phyloP scores from a whole-genome alignment of 2,888 invertebrate species.

The Leptinotarsa rubiginosa region DNA sequence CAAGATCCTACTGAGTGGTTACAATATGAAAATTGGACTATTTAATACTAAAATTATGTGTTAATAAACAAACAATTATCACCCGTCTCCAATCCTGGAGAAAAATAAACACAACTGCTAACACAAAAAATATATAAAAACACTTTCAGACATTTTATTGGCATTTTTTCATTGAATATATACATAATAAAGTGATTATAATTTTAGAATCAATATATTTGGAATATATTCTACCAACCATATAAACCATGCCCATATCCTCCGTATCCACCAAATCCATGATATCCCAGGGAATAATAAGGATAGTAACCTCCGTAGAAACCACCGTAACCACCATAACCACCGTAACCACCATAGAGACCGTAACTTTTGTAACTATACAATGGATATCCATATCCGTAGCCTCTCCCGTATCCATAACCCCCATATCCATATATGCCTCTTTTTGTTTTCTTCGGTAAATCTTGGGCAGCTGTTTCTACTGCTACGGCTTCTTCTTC shows the following conservation, averaged over 20 bases:
- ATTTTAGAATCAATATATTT: background rate
- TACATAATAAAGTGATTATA: slow-evolving; percentile 9
- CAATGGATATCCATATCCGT: slow-evolving; percentile 29
- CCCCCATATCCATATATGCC: slow-evolving; percentile 38
- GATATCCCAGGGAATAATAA: slow-evolving; percentile 8
- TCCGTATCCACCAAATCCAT: slow-evolving; percentile 32
- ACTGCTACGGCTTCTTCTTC: slow-evolving; percentile 31
- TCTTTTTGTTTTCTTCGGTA: slow-evolving; percentile 39
- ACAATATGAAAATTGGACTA: too few species aligned
- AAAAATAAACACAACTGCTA: too few species aligned
- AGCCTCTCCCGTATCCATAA: slow-evolving; percentile 29
- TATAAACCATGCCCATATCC: slow-evolving; percentile 24
- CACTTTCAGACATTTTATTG: background rate
- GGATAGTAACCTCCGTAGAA: slow-evolving; percentile 15
- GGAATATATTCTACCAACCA: slow-evolving; percentile 9
- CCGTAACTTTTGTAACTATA: slow-evolving; percentile 30
- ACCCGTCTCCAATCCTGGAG: too few species aligned
- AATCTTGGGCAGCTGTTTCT: slow-evolving; percentile 24
- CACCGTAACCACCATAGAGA: slow-evolving; percentile 26
- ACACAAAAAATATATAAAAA: background rate
- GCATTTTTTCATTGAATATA: background rate
- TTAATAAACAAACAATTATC: too few species aligned
- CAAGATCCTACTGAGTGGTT: too few species aligned
- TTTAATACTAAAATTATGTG: too few species aligned
- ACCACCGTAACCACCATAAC: slow-evolving; percentile 33